A percentile compares a stretch with the other conserved stretches of the same genome.
Evolutionary conservation across 1,140 invertebrate genomes (phyloP).

Genomic region (Helicoverpa zea): DNA sequence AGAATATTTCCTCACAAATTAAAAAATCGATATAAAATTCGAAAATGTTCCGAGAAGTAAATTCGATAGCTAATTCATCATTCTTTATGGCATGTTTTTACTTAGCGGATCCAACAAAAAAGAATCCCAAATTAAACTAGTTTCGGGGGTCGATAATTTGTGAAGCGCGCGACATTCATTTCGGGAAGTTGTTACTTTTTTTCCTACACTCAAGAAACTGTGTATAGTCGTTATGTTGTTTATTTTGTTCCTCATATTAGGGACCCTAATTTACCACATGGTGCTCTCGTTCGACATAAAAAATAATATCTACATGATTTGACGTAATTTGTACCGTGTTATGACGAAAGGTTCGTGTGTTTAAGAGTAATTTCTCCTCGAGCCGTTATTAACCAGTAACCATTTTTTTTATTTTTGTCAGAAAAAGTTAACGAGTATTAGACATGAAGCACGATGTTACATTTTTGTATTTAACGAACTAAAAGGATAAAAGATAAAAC

Average conservation of each 20-base stretch:
- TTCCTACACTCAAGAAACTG: constrained; percentile 64
- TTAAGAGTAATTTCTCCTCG: constrained; percentile 73
- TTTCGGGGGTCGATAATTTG: constrained; percentile 63
- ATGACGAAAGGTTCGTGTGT: constrained; percentile 79
- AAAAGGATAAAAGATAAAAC: constrained; percentile 44
- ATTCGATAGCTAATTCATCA: constrained; percentile 43
- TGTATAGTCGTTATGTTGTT: constrained; percentile 75
- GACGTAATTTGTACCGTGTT: constrained; percentile 79
- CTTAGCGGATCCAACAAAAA: constrained; percentile 27
- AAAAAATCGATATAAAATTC: constrained; percentile 23
- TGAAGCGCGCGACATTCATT: constrained; percentile 65
- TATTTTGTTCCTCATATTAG: constrained; percentile 76
- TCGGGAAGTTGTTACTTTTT: constrained; percentile 68
- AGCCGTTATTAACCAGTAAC: constrained; percentile 76
- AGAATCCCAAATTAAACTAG: constrained; percentile 51
- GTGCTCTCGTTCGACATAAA: constrained; percentile 69
- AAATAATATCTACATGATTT: constrained; percentile 82
- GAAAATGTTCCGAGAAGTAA: constrained; percentile 7
- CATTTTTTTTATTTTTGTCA: constrained; percentile 62
- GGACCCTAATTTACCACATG: constrained; percentile 83
- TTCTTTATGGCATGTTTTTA: constrained; percentile 41
- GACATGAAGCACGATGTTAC: constrained; percentile 54
- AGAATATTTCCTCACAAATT: constrained; percentile 1
- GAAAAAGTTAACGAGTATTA: constrained; percentile 74
- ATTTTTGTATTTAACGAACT: constrained; percentile 58